phyloP scores from a whole-genome alignment of 1,140 invertebrate genomes.

The Stegodyphus mimosarum region DNA sequence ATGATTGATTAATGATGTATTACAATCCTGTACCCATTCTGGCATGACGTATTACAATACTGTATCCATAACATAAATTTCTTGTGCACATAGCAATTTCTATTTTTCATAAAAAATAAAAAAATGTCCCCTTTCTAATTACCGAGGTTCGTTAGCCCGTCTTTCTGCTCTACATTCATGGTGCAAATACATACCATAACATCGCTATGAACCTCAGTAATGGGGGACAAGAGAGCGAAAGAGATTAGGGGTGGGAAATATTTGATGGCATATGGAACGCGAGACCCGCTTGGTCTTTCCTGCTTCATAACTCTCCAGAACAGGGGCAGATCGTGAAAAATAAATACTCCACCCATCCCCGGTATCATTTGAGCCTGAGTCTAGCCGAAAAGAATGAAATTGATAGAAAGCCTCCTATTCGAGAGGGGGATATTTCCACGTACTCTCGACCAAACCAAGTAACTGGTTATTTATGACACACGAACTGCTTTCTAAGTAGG shows the following conservation, averaged over 20 bases:
- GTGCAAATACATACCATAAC: slow-evolving; percentile 22
- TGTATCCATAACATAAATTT: too few relatives aligned
- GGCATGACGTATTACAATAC: too few relatives aligned
- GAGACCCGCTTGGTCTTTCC: neutral
- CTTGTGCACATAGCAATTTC: too few relatives aligned
- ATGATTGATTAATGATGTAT: too few relatives aligned
- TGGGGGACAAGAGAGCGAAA: neutral
- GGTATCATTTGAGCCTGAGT: neutral
- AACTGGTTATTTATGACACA: slow-evolving; percentile 2
- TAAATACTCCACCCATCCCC: neutral
- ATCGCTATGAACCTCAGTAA: neutral
- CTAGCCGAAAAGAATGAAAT: neutral
- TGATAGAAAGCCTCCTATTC: neutral
- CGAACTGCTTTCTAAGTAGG: slow-evolving; percentile 35
- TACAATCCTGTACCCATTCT: too few relatives aligned
- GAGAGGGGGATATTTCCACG: neutral
- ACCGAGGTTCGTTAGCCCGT: too few relatives aligned
- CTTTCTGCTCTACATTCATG: too few relatives aligned
- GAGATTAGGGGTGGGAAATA: slow-evolving; percentile 23
- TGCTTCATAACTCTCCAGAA: neutral
- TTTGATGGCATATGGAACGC: slow-evolving; percentile 47
- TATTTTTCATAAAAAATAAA: too few relatives aligned
- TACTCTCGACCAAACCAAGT: neutral
- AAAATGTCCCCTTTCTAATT: too few relatives aligned
- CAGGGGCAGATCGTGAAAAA: neutral